Conservation (phyloP, 1,140 invertebrate species). For the Bradysia coprophila region DNA sequence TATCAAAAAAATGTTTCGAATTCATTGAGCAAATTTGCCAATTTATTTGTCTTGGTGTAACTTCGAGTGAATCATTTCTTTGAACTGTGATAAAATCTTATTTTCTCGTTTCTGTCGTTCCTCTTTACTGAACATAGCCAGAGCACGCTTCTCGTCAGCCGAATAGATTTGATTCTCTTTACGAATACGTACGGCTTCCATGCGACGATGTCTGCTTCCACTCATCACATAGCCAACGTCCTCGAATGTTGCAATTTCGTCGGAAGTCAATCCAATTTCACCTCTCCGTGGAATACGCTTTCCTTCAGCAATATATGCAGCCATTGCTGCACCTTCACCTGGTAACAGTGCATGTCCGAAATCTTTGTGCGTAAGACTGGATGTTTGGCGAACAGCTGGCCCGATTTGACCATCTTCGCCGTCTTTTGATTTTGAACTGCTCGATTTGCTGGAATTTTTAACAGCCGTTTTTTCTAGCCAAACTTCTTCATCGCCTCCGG, state of each 20-base stretch:
- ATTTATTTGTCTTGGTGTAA: slow-evolving; percentile 15
- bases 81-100: slow-evolving; percentile 88
- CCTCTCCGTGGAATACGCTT: slow-evolving; percentile 95
- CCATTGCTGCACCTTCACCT: slow-evolving; percentile 95
- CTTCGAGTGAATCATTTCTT: slow-evolving; percentile 70
- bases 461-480: slow-evolving; percentile 49
- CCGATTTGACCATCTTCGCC: slow-evolving; percentile 43
- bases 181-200: slow-evolving; percentile 97
- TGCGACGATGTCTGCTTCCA: slow-evolving; percentile 92
- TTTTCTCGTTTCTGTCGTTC: slow-evolving; percentile 91
- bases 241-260: slow-evolving; percentile 89
- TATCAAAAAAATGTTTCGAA: no score
- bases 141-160: slow-evolving; percentile 93
- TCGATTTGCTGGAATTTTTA: slow-evolving; percentile 8
- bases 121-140: slow-evolving; percentile 97
- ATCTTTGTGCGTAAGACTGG: slow-evolving; percentile 54
- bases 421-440: slow-evolving; percentile 7
- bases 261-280: slow-evolving; percentile 94
- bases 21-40: no score
- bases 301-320: slow-evolving; percentile 94
- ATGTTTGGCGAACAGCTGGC: slow-evolving; percentile 46
- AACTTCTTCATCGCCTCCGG: slow-evolving; percentile 27
- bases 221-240: slow-evolving; percentile 97
- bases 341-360: slow-evolving; percentile 81
- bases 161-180: slow-evolving; percentile 99